phyloP scores from a whole-genome alignment of 2,797 vertebrate species.

The Cirrhinus mrigala region DNA sequence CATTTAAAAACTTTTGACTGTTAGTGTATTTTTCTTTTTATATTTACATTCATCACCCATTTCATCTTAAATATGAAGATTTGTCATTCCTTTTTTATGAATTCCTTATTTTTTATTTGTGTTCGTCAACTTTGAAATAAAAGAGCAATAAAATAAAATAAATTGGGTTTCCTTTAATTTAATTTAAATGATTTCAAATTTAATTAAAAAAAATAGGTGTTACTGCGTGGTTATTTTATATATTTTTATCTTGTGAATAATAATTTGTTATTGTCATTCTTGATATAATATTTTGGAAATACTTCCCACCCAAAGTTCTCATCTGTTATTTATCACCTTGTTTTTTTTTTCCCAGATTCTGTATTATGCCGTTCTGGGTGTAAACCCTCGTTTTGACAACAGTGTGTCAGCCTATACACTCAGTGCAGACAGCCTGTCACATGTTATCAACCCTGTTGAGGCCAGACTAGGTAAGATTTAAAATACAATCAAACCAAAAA shows the following conservation, averaged over 20 bases:
- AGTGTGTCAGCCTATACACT: slow-evolving; percentile 85
- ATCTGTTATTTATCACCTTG: not conserved
- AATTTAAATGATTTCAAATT: not conserved
- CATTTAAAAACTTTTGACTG: too few species aligned
- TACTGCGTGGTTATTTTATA: not conserved
- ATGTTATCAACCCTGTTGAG: slow-evolving; percentile 98
- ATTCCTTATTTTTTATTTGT: not conserved
- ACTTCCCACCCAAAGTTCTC: not conserved
- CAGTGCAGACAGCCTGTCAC: slow-evolving; percentile 89
- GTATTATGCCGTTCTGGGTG: slow-evolving; percentile 91
- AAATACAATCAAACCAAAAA: too few species aligned
- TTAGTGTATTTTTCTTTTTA: not conserved
- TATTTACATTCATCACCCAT: not conserved
- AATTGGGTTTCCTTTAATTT: not conserved
- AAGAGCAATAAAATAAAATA: not conserved
- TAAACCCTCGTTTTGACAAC: slow-evolving; percentile 90
- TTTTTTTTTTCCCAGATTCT: slow-evolving; percentile 79
- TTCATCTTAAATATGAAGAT: not conserved
- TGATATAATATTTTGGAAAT: not conserved
- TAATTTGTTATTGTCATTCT: not conserved
- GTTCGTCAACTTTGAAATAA: not conserved
- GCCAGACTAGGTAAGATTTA: slow-evolving; percentile 88
- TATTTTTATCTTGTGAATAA: not conserved
- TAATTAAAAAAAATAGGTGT: not conserved
- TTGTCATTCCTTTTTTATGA: not conserved